phyloP scores from a whole-genome alignment of 2,113 vertebrate species.

The Zapornia atra region DNA sequence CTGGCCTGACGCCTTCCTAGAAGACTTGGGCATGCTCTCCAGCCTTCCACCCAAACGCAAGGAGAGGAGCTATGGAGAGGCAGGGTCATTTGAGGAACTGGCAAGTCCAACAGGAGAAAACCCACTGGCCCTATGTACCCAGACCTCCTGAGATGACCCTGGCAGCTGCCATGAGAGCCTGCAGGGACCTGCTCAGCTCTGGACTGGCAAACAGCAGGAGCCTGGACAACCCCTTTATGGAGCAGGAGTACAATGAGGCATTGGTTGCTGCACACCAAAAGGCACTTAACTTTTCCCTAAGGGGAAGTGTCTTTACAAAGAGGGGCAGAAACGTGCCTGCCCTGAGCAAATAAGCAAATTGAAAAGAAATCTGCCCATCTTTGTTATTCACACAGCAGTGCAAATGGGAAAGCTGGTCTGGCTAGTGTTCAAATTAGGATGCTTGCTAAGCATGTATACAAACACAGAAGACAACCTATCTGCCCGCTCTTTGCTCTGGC shows the following conservation, averaged over 20 bases:
- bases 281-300: neutral
- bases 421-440: neutral
- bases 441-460: neutral
- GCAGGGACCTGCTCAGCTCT: neutral
- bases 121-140: neutral
- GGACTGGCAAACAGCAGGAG: neutral
- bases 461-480: neutral
- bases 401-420: neutral
- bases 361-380: neutral
- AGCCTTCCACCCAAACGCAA: neutral
- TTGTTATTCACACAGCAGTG: neutral
- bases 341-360: neutral
- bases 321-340: neutral
- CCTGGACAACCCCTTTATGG: neutral
- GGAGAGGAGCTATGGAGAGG: neutral
- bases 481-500: neutral
- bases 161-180: neutral
- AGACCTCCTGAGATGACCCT: neutral
- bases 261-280: neutral
- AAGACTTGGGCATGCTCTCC: accelerated
- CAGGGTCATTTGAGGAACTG: neutral
- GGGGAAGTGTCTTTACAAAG: neutral
- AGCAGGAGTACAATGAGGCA: accelerated
- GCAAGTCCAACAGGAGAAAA: neutral
- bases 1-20: neutral